Evolutionary conservation across 2,888 invertebrate genomes (phyloP).

Genomic region (Thumatha senex): DNA sequence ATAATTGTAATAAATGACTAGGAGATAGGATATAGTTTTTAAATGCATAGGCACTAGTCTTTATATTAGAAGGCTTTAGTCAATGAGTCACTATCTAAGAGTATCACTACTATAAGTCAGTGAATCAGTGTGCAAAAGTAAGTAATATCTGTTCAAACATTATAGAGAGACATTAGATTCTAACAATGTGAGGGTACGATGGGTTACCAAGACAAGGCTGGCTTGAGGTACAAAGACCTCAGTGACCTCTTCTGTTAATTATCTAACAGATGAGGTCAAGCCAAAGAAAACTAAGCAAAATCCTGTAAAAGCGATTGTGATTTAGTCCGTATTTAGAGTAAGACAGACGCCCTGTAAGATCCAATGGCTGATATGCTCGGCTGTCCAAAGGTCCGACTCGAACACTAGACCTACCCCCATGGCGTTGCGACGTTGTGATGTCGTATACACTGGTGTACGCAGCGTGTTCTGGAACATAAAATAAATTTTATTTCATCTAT

Average conservation of each 20-base stretch:
- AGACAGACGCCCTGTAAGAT: conserved; percentile 95
- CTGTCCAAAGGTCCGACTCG: conserved; percentile 92
- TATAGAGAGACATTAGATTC: too few relatives aligned
- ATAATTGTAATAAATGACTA: conserved; percentile 8
- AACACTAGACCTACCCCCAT: conserved; percentile 97
- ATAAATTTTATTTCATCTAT: not conserved
- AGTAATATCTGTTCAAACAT: too few relatives aligned
- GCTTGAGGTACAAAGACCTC: too few relatives aligned
- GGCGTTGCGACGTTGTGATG: conserved; percentile 92
- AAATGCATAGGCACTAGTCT: not conserved
- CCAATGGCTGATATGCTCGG: conserved; percentile 94
- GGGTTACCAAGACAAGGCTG: too few relatives aligned
- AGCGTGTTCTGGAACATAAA: conserved; percentile 89
- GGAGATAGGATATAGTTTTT: not conserved
- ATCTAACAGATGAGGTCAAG: too few relatives aligned
- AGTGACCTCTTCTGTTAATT: too few relatives aligned
- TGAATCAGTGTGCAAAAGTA: too few relatives aligned
- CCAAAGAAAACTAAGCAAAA: too few relatives aligned
- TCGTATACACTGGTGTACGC: conserved; percentile 94
- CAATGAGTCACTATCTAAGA: not conserved
- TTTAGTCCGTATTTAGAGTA: conserved; percentile 91
- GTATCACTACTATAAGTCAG: not conserved
- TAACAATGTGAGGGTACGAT: too few relatives aligned
- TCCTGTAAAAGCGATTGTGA: too few relatives aligned
- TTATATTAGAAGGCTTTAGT: not conserved